Percentiles rank a stretch among this genome's conserved stretches.
phyloP scores from a whole-genome alignment of 2,888 invertebrate genomes.

The Tigriopus californicus region DNA sequence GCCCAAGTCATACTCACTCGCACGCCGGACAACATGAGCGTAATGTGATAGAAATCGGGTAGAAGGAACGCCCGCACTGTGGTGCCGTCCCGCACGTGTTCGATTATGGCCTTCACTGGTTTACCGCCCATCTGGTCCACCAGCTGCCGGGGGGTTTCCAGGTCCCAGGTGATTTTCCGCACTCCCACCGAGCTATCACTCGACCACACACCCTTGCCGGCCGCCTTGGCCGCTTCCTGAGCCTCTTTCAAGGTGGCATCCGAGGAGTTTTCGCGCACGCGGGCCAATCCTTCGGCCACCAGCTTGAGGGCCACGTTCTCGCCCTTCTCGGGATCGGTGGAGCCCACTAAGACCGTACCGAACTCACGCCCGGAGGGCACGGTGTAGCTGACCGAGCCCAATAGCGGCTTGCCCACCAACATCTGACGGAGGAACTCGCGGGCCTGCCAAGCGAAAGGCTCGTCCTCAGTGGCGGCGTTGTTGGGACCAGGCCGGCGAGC shows the following conservation, averaged over 20 bases:
- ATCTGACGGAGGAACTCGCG: slow-evolving; percentile 83
- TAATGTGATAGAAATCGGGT: slow-evolving; percentile 68
- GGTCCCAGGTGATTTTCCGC: slow-evolving; percentile 67
- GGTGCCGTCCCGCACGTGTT: slow-evolving; percentile 92
- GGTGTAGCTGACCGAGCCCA: slow-evolving; percentile 1
- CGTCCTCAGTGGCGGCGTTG: slow-evolving; percentile 55
- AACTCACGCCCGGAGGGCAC: slow-evolving; percentile 5
- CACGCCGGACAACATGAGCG: slow-evolving; percentile 88
- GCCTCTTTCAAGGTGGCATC: slow-evolving; percentile 11
- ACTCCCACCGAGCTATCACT: slow-evolving; percentile 41
- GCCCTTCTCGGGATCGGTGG: slow-evolving; percentile 15
- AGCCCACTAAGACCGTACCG: slow-evolving; percentile 19
- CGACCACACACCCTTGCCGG: slow-evolving; percentile 14
- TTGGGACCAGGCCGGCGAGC: slow-evolving; percentile 1
- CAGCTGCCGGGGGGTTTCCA: slow-evolving; percentile 61
- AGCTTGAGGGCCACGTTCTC: slow-evolving; percentile 2
- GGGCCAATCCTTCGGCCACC: slow-evolving; percentile 1
- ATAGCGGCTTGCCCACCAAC: slow-evolving; percentile 52
- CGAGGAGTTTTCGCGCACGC: slow-evolving; percentile 7
- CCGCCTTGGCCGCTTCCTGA: slow-evolving; percentile 8
- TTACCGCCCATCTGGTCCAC: slow-evolving; percentile 70
- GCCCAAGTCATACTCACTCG: slow-evolving; percentile 37
- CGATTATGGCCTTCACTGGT: slow-evolving; percentile 78
- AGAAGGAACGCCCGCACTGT: slow-evolving; percentile 78
- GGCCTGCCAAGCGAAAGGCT: slow-evolving; percentile 94